A percentile compares a stretch with the other conserved stretches of the same genome.
Evolutionary conservation across 2,888 invertebrate species (phyloP).

Genomic region (Achlya flavicornis): DNA sequence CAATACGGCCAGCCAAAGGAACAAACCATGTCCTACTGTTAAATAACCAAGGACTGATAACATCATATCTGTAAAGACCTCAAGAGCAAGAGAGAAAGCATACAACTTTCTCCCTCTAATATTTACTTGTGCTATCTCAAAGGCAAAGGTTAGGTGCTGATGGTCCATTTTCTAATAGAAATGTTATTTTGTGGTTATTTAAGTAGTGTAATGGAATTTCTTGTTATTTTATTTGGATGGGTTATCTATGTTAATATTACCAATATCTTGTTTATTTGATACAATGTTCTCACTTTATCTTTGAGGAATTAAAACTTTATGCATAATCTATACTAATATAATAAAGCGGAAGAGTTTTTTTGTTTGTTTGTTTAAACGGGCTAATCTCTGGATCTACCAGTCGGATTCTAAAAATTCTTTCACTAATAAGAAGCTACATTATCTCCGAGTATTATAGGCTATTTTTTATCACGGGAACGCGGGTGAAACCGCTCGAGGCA

Average conservation of each 20-base stretch:
- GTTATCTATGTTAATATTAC: background rate
- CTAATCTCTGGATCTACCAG: too few relatives aligned
- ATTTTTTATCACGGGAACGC: too few relatives aligned
- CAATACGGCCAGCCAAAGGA: constrained; percentile 4
- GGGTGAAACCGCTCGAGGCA: too few relatives aligned
- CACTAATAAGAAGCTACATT: too few relatives aligned
- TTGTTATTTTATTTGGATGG: background rate
- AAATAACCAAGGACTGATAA: constrained; percentile 5
- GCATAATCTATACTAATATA: too few relatives aligned
- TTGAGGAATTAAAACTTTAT: too few relatives aligned
- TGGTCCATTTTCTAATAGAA: background rate
- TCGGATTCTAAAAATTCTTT: too few relatives aligned
- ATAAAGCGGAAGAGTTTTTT: too few relatives aligned
- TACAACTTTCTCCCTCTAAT: background rate
- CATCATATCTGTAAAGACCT: background rate
- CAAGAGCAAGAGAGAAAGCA: background rate
- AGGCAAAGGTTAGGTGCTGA: constrained; percentile 1
- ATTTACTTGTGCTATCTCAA: background rate
- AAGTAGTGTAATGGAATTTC: background rate
- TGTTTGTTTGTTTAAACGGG: too few relatives aligned
- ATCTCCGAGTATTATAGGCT: too few relatives aligned
- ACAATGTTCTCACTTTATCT: too few relatives aligned
- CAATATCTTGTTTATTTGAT: too few relatives aligned
- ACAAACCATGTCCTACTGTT: background rate
- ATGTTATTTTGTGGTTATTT: background rate